Conservation (phyloP, 1,140 invertebrate species). For the Caerostris extrusa region DNA sequence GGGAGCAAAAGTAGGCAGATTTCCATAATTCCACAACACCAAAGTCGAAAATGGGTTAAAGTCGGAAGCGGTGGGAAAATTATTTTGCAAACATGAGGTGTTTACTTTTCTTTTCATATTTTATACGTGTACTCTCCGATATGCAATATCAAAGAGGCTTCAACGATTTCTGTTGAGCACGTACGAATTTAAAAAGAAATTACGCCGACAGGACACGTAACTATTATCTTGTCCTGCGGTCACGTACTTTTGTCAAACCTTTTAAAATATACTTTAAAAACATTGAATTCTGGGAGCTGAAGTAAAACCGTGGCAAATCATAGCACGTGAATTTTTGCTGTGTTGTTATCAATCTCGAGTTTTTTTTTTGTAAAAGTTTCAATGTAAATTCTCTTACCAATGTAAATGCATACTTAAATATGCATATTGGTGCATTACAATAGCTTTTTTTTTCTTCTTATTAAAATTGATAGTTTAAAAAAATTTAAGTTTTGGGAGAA, state of each 20-base stretch:
- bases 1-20: background rate
- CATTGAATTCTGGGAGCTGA: no score
- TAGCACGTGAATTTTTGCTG: no score
- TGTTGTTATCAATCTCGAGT: no score
- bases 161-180: background rate
- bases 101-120: background rate
- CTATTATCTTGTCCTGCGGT: background rate
- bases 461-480: no score
- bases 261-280: background rate
- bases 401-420: no score
- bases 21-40: background rate
- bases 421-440: no score
- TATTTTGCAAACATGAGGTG: background rate
- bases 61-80: background rate
- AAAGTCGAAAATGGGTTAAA: background rate
- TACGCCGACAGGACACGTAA: background rate
- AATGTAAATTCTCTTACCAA: no score
- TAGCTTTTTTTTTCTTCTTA: no score
- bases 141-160: background rate
- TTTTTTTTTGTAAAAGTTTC: no score
- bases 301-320: no score
- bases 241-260: background rate
- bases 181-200: background rate
- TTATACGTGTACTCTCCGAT: background rate
- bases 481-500: no score